Percentiles rank a stretch among this genome's conserved stretches.
phyloP scores from a whole-genome alignment of 1,140 invertebrate species.

The Drosophila mayri region DNA sequence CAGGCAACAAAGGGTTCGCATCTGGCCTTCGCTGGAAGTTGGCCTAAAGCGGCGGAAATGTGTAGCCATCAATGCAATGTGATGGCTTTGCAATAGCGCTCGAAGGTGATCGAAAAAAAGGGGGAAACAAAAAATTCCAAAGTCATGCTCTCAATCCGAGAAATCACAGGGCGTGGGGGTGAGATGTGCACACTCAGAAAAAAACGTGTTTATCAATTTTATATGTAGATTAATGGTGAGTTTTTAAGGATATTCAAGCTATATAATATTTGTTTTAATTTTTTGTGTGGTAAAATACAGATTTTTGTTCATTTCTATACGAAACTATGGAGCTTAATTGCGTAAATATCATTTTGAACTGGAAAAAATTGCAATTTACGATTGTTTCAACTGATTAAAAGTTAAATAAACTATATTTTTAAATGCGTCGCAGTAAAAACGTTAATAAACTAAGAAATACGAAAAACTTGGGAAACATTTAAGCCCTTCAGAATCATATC shows the following conservation, averaged over 20 bases:
- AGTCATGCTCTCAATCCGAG: constrained; percentile 47
- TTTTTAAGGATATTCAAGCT: background rate
- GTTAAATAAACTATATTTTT: background rate
- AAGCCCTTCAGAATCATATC: background rate
- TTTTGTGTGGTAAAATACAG: too few relatives aligned
- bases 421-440: background rate
- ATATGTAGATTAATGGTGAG: background rate
- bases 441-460: background rate
- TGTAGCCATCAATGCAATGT: constrained; percentile 53
- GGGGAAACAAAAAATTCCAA: constrained; percentile 13
- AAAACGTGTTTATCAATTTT: background rate
- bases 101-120: constrained; percentile 38
- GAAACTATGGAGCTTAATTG: background rate
- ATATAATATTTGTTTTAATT: background rate
- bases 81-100: constrained; percentile 48
- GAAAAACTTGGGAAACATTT: background rate
- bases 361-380: background rate
- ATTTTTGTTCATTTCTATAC: too few relatives aligned
- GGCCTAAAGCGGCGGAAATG: constrained; percentile 54
- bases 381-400: background rate
- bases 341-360: too few relatives aligned
- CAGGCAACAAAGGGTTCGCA: constrained; percentile 50
- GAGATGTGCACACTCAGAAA: constrained; percentile 5
- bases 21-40: constrained; percentile 56
- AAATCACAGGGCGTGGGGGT: constrained; percentile 4